Evolutionary conservation across 2,888 invertebrate genomes (phyloP), one percentile per base, ranked within the genome.

Genomic region (Pelosia muscerda): DNA sequence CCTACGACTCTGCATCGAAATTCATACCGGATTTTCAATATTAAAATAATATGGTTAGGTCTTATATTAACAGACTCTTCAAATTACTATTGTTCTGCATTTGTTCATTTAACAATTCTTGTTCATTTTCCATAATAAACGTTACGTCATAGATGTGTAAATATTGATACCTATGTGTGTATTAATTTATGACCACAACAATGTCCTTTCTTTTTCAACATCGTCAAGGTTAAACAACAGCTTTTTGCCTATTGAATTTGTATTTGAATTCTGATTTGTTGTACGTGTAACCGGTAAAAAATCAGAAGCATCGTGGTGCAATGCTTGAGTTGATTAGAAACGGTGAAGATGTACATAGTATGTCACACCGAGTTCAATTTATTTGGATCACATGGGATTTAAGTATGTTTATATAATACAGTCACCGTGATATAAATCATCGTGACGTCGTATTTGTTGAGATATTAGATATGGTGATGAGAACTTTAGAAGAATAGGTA

Each of bases 341-440:
- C 9, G 49, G 8, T 49, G n/a, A n/a, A n/a, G 49, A 49, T 9
- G 9, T 49, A n/a, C 49, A 49, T n/a, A n/a, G n/a, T n/a, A 9
- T 19, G 49, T 49, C n/a, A 9, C n/a, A n/a, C n/a, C 8, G 49
- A 49, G 49, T 49, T 49, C 49, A 49, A n/a, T 49, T 49, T 49
- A 49, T 49, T 49, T 49, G 49, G 49, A 49, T 49, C 49, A 49
- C 49, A 49, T 9, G 49, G 42, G 42, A 19, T 19, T 19, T 19
- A 42, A 42, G 49, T 19, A n/a, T 49, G 49, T 49, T 49, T 49
- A 49, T 49, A n/a, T 49, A 49, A 49, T n/a, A n/a, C 49, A n/a
- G n/a, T 49, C 9, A n/a, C n/a, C 19, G 49, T 49, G 6, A 49
- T 49, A 11, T 19, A n/a, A 49, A 49, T 49, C n/a, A 49, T n/a